These are phyloP conservation scores for Torymus tubicola DNA, from an alignment of 2,888 invertebrate genomes.

Conservation along the genomic window DNA sequence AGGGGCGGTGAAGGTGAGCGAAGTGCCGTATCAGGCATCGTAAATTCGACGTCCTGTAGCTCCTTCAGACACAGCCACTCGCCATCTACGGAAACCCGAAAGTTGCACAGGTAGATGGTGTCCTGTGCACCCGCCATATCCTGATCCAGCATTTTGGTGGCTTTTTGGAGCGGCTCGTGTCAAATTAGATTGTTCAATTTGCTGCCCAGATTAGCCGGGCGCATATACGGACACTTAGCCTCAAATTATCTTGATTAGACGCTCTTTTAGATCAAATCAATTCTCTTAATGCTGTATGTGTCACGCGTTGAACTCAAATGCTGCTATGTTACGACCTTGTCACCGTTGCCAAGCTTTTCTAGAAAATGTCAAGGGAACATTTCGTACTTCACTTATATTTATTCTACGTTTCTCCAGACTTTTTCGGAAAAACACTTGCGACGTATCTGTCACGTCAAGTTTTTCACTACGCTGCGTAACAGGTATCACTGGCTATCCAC, in stretches of 20 bases:
- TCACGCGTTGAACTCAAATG: no score
- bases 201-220: background rate
- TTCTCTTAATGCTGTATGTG: no score
- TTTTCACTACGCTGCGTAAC: background rate
- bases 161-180: background rate
- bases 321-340: no score
- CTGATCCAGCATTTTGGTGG: constrained; percentile 77
- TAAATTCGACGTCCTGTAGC: constrained; percentile 91
- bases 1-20: constrained; percentile 82
- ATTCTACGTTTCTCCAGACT: no score
- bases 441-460: no score
- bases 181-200: background rate
- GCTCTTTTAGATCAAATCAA: no score
- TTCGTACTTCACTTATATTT: no score
- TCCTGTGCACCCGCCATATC: constrained; percentile 94
- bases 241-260: no score
- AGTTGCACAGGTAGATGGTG: constrained; percentile 97
- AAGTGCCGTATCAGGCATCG: constrained; percentile 84
- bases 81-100: constrained; percentile 97
- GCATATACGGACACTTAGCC: constrained; percentile 5
- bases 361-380: no score
- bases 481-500: background rate
- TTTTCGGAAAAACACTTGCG: no score
- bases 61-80: constrained; percentile 98
- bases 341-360: no score